phyloP scores from a whole-genome alignment of 2,797 vertebrate genomes.

The Anolis apletophallus region DNA sequence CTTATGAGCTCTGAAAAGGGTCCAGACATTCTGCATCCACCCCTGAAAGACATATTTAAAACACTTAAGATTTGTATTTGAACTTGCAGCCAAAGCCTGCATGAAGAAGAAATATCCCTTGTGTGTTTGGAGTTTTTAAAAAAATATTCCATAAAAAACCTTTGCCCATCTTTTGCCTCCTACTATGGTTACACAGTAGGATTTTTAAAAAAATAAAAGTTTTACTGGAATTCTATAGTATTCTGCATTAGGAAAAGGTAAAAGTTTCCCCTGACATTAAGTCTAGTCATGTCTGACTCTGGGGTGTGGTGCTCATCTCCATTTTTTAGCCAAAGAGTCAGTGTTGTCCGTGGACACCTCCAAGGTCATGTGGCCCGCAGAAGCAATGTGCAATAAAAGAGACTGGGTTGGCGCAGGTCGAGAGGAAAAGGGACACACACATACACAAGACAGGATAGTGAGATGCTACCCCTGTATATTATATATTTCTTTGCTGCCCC shows the following conservation, averaged over 20 bases:
- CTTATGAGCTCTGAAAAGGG: conserved; percentile 49
- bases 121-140: conserved; percentile 74
- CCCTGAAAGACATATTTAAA: conserved; percentile 71
- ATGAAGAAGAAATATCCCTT: conserved; percentile 81
- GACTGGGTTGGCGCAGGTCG: too few relatives aligned
- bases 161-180: background rate
- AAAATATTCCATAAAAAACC: background rate
- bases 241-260: conserved; percentile 60
- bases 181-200: conserved; percentile 23
- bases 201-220: conserved; percentile 3
- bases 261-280: too few relatives aligned
- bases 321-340: too few relatives aligned
- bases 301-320: too few relatives aligned
- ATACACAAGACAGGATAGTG: too few relatives aligned
- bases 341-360: too few relatives aligned
- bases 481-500: too few relatives aligned
- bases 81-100: conserved; percentile 68
- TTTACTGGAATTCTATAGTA: conserved; percentile 55
- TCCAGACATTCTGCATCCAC: conserved; percentile 60
- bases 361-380: too few relatives aligned
- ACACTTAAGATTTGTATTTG: conserved; percentile 63
- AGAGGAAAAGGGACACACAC: too few relatives aligned
- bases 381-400: too few relatives aligned
- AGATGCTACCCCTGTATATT: too few relatives aligned
- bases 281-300: too few relatives aligned